These are phyloP conservation scores for Agelas oroides DNA, from an alignment of 37 sponge, comb jelly and placozoan genomes.

Conservation along the genomic window DNA sequence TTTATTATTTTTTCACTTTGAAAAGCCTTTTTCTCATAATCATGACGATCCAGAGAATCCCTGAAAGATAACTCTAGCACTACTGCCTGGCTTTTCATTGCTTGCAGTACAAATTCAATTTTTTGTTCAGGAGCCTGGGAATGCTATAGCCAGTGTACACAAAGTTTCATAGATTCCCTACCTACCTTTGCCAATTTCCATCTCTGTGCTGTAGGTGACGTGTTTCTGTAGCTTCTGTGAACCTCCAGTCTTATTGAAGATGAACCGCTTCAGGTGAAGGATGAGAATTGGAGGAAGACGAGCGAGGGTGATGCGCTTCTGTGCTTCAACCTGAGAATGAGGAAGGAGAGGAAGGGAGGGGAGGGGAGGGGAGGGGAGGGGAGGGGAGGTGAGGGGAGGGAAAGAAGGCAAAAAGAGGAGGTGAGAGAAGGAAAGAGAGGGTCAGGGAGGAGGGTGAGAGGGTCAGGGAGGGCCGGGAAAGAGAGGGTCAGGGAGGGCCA, in stretches of 20 bases:
- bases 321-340: constrained; percentile 76
- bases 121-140: not conserved
- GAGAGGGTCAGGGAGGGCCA: no score
- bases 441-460: no score
- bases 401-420: no score
- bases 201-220: constrained; percentile 58
- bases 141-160: not conserved
- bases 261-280: constrained; percentile 95
- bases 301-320: constrained; percentile 66
- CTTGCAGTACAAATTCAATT: no score
- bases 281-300: constrained; percentile 88
- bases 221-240: constrained; percentile 88
- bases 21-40: no score
- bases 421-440: no score
- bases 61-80: no score
- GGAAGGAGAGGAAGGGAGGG: not conserved
- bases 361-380: not conserved
- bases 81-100: no score
- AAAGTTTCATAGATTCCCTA: not conserved
- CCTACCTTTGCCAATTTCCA: constrained; percentile 80
- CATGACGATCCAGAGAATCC: no score
- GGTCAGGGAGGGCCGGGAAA: not conserved
- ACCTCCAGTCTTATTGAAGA: constrained; percentile 68
- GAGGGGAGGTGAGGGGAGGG: no score
- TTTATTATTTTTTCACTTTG: no score